phyloP scores from a whole-genome alignment of 2,797 vertebrate species.

The Psittacula derbiana region DNA sequence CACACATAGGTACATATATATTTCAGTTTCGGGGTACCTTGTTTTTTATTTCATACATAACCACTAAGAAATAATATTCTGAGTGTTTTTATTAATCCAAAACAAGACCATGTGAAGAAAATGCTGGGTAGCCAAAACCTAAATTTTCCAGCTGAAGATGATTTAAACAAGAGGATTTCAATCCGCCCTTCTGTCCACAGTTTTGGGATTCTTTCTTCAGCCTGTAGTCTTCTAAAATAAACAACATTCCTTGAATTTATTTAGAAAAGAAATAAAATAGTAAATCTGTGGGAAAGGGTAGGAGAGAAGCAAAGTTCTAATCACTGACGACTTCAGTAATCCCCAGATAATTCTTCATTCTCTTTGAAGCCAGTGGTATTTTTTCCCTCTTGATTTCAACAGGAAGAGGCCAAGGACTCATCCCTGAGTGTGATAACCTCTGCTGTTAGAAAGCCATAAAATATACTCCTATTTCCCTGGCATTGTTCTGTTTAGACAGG shows the following conservation, averaged over 20 bases:
- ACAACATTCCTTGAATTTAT: conserved; percentile 34
- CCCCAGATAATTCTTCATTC: conserved; percentile 34
- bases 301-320: conserved; percentile 13
- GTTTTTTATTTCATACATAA: background rate
- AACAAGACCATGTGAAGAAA: background rate
- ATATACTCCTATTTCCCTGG: background rate
- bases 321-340: background rate
- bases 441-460: background rate
- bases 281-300: conserved; percentile 54
- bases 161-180: background rate
- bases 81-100: background rate
- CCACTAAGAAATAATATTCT: background rate
- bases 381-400: conserved; percentile 16
- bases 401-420: conserved; percentile 27
- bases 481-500: background rate
- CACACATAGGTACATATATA: background rate
- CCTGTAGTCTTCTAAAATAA: conserved; percentile 27
- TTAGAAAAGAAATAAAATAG: background rate
- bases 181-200: background rate
- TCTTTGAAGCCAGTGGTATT: conserved; percentile 39
- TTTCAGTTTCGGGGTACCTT: background rate
- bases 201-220: conserved; percentile 23
- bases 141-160: background rate
- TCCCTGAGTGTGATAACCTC: background rate
- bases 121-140: background rate